Evolutionary conservation across 1,140 invertebrate genomes (phyloP), one percentile per base, ranked within the genome.

Genomic region (Drosophila lacertosa): DNA sequence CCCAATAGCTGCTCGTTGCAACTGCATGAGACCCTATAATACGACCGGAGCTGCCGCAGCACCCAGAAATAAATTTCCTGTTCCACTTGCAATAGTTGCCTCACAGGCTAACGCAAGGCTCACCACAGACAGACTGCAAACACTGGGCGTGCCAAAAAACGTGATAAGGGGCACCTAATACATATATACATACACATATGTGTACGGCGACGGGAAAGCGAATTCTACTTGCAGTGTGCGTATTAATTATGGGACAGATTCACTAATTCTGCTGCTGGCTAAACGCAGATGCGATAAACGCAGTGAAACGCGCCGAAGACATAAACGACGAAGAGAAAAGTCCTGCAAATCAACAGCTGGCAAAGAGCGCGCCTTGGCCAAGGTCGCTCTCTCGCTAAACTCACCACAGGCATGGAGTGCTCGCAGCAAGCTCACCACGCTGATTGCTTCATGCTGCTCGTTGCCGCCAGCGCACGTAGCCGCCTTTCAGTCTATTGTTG

Each of bases 401-500:
- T 86, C 58, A 74, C 73, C 78, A 69, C 63, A 13, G 3, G 0
- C 18, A 45, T n/a, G 13, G 42, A 32, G 45, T 35, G 44, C 16
- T 26, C 13, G 44, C 44, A 47, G 22, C n/a, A 44, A 81, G 81
- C 67, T 68, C 77, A 80, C 77, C 77, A 80, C 58, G 9, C 0
- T 24, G 32, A 24, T 22, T 22, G 13, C 45, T 18, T 20, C 26
- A 18, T 26, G 22, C 50, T 42, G 16, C 26, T 51, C 18, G 29
- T 24, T 11, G 24, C 9, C 39, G 47, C 24, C 48, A 35, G 3
- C 22, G 42, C 35, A 65, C 50, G 18, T 54, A 50, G 45, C 60
- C 62, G 74, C 55, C 77, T 35, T 82, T 88, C 67, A 88, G 82
- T 88, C 74, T 82, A 47, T 72, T 83, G 66, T 89, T 71, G 82